Base-by-base conservation (phyloP, 2,113 vertebrate species). In the Crotophaga sulcirostris region DNA sequence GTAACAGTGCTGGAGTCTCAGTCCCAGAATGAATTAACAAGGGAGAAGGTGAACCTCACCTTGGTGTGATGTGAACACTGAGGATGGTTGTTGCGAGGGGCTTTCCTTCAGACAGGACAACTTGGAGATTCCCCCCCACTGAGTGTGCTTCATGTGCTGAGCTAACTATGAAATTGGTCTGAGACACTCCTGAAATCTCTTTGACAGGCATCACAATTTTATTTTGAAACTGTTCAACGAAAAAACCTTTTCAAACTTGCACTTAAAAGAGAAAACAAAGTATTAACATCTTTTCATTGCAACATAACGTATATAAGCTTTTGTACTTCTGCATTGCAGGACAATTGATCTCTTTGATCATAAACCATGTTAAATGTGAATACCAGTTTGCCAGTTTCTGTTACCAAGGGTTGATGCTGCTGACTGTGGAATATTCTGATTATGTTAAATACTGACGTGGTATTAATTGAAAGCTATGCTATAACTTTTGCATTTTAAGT, bases 401-500 rank as follows among this genome's bases (percentile, higher is more conserved):
- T 89, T 87, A 34, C 86, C 67, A 77, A 88, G 63, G 38, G 24
- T 86, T 93, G 63, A 47, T 90, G 78, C 72, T 77, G 82, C 82
- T 94, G 68, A 77, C 76, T 89, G 51, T 72, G 88, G 84, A 75
- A 68, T 92, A 83, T 54, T 47, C 47, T 78, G 56, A 81, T 90
- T 74, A 45, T 93, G 54, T 84, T 64, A 76, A 93, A 55, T 78
- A 34, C 64, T 75, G 64, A 90, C 19, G 88, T 90, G 76, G 45
- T 90, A 58, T 26, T 78, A 82, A 83, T 78, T 89, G 73, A 92
- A 84, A 77, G 33, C 84, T 79, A 2, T 82, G 51, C 74, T 86
- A 72, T 84, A 86, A 58, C n/a, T 2, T 0, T 84, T 84, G 69
- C 66, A 55, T 92, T 90, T 88, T 62, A 92, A 92, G 15, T 75